Evolutionary conservation across 2,113 vertebrate genomes (phyloP).

Genomic region (Colinus virginianus): DNA sequence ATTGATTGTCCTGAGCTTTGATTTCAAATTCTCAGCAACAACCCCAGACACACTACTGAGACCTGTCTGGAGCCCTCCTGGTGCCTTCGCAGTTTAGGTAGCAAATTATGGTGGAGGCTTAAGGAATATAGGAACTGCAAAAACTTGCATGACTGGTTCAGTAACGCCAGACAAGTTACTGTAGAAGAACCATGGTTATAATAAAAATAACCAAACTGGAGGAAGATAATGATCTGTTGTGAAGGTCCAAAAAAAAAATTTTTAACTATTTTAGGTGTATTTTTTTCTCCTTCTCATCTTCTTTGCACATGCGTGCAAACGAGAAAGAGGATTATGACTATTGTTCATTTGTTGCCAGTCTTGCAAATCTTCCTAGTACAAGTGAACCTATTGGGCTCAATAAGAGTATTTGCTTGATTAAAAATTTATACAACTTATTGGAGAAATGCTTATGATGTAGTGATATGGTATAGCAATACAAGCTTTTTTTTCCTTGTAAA

Average conservation of each 20-base stretch:
- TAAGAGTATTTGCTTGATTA: conserved; percentile 49
- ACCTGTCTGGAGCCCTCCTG: not conserved
- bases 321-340: not conserved
- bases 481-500: not conserved
- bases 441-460: conserved; percentile 1
- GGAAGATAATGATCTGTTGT: not conserved
- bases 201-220: not conserved
- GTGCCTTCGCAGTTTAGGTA: rapidly evolving
- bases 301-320: rapidly evolving
- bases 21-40: not conserved
- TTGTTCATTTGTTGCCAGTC: conserved; percentile 3
- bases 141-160: not conserved
- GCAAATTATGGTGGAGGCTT: not conserved
- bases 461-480: not conserved
- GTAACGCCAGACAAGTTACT: not conserved
- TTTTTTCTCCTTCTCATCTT: not conserved
- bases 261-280: not conserved
- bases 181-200: not conserved
- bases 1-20: not conserved
- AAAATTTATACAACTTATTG: conserved; percentile 40
- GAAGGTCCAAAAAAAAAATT: not conserved
- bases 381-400: conserved; percentile 26
- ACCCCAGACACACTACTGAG: rapidly evolving
- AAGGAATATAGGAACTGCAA: not conserved
- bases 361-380: conserved; percentile 1